Base-by-base conservation (phyloP, 2,888 invertebrate species). In the Hydriomena furcata region DNA sequence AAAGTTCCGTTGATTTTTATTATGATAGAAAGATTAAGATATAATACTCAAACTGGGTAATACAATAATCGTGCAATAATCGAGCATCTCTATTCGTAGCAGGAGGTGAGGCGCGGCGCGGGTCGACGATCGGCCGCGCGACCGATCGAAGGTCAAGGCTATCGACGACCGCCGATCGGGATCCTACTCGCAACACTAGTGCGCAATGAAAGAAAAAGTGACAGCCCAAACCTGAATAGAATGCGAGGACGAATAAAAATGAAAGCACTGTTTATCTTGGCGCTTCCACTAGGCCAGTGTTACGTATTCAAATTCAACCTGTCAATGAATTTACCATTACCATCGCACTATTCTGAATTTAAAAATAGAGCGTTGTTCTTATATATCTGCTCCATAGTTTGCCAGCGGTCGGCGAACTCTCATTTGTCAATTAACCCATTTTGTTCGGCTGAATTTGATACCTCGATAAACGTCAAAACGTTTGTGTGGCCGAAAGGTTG, bases 131-230 rank as follows among this genome's bases (percentile, higher is more conserved):
- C 88, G 84, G 65, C 74, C 82, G 83, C 77, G 78, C 84, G 83
- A 76, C 85, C 84, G 83, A 79, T 84, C 85, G 84, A 87, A 88
- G 90, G 88, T 89, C 90, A 90, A 90, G 88, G 88, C 83, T 83
- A 76, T 55, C 71, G 40, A 44, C 71, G 72, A 68, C 73, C 78
- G 69, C 73, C 78, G 70, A 75, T 76, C 77, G 79, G 72, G 76
- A 79, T 79, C 78, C 78, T 73, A 73, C 73, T 63, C 67, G 65
- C 66, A 61, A 51, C 58, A 63, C 61, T 60, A 58, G 55, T 42
- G 52, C 66, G 71, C 73, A 84, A 84, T 81, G 89, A 90, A 89
- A 89, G 81, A 89, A 90, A 90, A 90, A 90, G 90, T 90, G 88
- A 87, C 86, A 79, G 79, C 78, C 86, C 81, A 82, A 88, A 87